Evolutionary conservation across 2,113 vertebrate genomes (phyloP).

Genomic region (Saguinus midas): DNA sequence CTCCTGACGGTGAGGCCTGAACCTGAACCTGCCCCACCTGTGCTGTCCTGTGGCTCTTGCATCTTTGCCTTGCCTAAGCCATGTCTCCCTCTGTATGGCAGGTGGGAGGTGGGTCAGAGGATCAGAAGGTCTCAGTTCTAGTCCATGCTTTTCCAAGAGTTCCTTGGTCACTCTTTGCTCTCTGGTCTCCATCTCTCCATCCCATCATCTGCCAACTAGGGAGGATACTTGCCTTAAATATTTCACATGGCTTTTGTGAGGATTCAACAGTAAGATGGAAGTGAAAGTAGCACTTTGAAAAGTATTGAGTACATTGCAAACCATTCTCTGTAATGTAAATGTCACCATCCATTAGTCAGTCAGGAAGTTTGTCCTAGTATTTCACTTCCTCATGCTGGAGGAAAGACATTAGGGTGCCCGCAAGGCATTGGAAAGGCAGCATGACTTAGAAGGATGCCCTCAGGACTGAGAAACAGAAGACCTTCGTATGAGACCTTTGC

Average conservation of each 20-base stretch:
- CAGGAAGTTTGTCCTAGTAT: not conserved
- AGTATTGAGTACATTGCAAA: not conserved
- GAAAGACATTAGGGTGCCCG: not conserved
- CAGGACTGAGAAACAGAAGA: not conserved
- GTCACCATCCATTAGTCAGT: not conserved
- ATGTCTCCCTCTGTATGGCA: not conserved
- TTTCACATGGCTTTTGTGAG: not conserved
- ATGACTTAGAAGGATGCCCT: not conserved
- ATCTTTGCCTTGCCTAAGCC: not conserved
- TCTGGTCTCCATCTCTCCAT: not conserved
- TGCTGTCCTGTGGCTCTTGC: too few relatives aligned
- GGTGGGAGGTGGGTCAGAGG: not conserved
- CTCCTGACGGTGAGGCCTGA: constrained; percentile 77
- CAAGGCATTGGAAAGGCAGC: not conserved
- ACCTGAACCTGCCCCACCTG: accelerated
- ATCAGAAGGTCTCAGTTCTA: not conserved
- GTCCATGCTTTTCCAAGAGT: not conserved
- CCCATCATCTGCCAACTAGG: not conserved
- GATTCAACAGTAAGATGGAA: not conserved
- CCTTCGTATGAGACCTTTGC: not conserved
- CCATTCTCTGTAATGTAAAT: not conserved
- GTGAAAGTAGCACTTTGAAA: not conserved
- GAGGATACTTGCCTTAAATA: not conserved
- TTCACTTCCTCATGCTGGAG: not conserved
- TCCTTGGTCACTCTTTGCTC: not conserved